phyloP scores from a whole-genome alignment of 2,113 vertebrate genomes.

The Phyllostomus discolor region DNA sequence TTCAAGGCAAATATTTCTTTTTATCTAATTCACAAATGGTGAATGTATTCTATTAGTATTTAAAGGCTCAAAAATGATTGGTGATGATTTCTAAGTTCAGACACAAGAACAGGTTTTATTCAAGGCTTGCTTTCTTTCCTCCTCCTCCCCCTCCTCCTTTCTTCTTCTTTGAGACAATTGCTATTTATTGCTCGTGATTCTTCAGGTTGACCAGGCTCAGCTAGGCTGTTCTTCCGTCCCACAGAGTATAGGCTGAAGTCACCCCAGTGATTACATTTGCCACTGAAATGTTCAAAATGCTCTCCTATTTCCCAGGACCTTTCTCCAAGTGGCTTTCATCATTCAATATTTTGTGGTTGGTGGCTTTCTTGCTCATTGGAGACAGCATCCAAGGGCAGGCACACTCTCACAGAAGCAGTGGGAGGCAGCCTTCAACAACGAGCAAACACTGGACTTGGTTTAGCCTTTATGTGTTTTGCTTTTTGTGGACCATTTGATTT shows the following conservation, averaged over 20 bases:
- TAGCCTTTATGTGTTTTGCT: neutral
- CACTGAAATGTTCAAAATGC: neutral
- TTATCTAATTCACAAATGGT: neutral
- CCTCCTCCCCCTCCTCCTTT: neutral
- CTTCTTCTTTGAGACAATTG: neutral
- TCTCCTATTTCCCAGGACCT: neutral
- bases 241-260: neutral
- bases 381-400: neutral
- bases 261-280: neutral
- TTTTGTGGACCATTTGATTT: neutral
- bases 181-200: neutral
- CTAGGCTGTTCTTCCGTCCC: neutral
- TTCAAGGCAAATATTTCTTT: conserved; percentile 6
- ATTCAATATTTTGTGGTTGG: neutral
- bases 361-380: neutral
- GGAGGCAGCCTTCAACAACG: neutral
- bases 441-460: neutral
- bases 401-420: neutral
- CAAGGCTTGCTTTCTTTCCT: neutral
- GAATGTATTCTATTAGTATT: neutral
- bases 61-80: neutral
- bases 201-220: neutral
- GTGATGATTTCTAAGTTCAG: conserved; percentile 25
- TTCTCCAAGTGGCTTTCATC: neutral
- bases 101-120: neutral